Evolutionary conservation across 64 coral and sea anemone genomes (phyloP).

Genomic region (Hydrozoanthus tunicans): DNA sequence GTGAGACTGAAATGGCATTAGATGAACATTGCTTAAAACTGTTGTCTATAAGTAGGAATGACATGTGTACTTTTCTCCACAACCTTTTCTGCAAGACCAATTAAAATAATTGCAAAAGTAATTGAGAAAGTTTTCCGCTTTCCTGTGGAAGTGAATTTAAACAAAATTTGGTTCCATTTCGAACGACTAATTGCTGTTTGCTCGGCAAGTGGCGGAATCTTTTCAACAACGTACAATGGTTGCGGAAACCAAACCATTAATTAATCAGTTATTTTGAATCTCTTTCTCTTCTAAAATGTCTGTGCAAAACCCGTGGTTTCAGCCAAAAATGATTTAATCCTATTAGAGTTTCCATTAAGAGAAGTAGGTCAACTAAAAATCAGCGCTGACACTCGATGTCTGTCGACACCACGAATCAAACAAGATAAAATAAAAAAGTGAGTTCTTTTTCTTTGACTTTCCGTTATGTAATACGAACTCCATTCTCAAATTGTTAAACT

Average conservation of each 20-base stretch:
- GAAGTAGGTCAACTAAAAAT: too few species aligned
- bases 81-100: constrained; percentile 25
- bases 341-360: too few species aligned
- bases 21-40: neutral
- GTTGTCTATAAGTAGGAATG: constrained; percentile 14
- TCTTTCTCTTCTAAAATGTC: neutral
- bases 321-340: too few species aligned
- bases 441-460: too few species aligned
- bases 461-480: too few species aligned
- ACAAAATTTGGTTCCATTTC: neutral
- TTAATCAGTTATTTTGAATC: constrained; percentile 29
- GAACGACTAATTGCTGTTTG: constrained; percentile 34
- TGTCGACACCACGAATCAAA: too few species aligned
- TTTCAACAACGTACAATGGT: neutral
- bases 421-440: too few species aligned
- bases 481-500: too few species aligned
- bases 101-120: constrained; percentile 50
- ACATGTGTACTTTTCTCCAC: constrained; percentile 7
- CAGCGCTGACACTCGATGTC: too few species aligned
- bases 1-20: neutral
- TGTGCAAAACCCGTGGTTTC: neutral
- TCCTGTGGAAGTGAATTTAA: constrained; percentile 33
- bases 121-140: constrained; percentile 32
- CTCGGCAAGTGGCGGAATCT: constrained; percentile 6
- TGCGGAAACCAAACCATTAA: constrained; percentile 39